Evolutionary conservation across 2,888 invertebrate species (phyloP).

Genomic region (Macropis europaea): DNA sequence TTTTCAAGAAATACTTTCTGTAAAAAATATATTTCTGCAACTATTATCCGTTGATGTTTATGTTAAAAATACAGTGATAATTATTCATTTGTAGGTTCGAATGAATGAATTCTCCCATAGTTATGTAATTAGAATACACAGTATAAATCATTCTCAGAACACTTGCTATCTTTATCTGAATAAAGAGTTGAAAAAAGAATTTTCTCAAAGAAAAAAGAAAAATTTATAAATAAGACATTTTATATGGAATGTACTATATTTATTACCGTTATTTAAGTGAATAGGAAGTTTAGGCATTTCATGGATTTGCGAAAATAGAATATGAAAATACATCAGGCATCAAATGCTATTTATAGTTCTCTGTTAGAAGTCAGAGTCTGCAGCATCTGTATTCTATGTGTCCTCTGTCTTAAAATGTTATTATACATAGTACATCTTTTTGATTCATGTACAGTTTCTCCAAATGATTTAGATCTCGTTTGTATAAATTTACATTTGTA

Average conservation of each 20-base stretch:
- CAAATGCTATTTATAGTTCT: constrained; percentile 76
- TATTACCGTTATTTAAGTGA: constrained; percentile 55
- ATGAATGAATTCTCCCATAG: constrained; percentile 19
- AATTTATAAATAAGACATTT: constrained; percentile 16
- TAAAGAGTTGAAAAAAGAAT: not conserved
- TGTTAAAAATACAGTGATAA: not conserved
- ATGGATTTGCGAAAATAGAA: constrained; percentile 74
- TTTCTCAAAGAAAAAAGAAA: not conserved
- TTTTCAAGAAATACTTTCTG: not conserved
- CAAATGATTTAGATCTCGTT: constrained; percentile 51
- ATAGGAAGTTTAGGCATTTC: constrained; percentile 63
- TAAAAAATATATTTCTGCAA: not conserved
- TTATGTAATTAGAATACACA: constrained; percentile 35
- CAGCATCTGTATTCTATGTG: constrained; percentile 64
- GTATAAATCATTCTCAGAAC: constrained; percentile 7
- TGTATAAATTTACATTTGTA: constrained; percentile 18
- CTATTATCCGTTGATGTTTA: not conserved
- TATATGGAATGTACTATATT: constrained; percentile 22
- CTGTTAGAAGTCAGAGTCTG: constrained; percentile 75
- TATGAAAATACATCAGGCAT: constrained; percentile 75
- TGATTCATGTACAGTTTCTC: constrained; percentile 1
- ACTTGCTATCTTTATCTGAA: not conserved
- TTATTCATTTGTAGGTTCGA: not conserved
- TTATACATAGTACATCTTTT: constrained; percentile 63
- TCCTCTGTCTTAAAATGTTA: constrained; percentile 69